Conservation (phyloP, 2,888 invertebrate species). For the Drosophila subquinaria region DNA sequence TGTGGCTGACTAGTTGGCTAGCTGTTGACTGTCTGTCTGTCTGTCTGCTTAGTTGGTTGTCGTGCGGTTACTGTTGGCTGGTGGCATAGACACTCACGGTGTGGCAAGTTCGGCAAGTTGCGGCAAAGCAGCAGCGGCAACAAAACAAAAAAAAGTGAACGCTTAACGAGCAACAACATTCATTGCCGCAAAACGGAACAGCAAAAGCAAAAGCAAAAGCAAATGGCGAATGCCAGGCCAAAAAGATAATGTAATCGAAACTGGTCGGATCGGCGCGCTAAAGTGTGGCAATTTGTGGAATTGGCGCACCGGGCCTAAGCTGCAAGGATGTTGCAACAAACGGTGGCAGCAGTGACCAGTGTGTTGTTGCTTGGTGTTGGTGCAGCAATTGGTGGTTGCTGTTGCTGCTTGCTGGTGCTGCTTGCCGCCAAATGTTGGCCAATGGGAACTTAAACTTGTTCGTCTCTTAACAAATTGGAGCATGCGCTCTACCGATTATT, state of each 20-base stretch:
- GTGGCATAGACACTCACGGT: slow-evolving; percentile 73
- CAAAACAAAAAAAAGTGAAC: slow-evolving; percentile 70
- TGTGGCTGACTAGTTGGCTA: slow-evolving; percentile 11
- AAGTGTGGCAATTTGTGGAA: slow-evolving; percentile 75
- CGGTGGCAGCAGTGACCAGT: slow-evolving; percentile 45
- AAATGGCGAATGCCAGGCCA: slow-evolving; percentile 57
- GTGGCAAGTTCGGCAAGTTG: slow-evolving; percentile 74
- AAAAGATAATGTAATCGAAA: slow-evolving; percentile 77
- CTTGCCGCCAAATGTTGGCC: slow-evolving; percentile 24
- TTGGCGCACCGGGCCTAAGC: slow-evolving; percentile 60
- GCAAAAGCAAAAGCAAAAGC: slow-evolving; percentile 54
- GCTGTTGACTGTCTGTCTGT: not conserved
- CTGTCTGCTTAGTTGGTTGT: not conserved
- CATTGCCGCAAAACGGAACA: slow-evolving; percentile 81
- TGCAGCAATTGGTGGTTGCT: slow-evolving; percentile 12
- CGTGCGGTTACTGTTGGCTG: slow-evolving; percentile 2
- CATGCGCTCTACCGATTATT: slow-evolving; percentile 12
- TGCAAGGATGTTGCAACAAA: slow-evolving; percentile 66
- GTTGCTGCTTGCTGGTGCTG: slow-evolving; percentile 5
- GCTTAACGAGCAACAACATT: slow-evolving; percentile 69
- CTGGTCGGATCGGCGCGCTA: slow-evolving; percentile 67
- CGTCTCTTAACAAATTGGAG: slow-evolving; percentile 47
- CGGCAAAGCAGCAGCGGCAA: slow-evolving; percentile 4
- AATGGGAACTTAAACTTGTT: slow-evolving; percentile 65
- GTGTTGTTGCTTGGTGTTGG: not conserved